These are phyloP conservation scores for Dicyrtoma fusca DNA, from an alignment of 2,888 invertebrate species.

Conservation along the genomic window DNA sequence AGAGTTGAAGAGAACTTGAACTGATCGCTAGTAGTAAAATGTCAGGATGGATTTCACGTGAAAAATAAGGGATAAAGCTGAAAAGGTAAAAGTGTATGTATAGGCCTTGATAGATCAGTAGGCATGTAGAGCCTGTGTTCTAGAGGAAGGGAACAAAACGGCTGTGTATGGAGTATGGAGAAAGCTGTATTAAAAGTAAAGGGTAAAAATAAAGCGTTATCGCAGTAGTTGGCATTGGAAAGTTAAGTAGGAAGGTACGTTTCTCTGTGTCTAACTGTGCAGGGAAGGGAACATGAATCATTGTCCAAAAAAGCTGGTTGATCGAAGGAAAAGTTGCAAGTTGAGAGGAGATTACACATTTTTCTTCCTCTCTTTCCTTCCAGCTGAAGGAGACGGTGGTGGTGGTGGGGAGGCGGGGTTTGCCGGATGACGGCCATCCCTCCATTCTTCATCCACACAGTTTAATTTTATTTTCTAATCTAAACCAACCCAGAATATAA, in stretches of 20 bases:
- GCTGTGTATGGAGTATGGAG: no score
- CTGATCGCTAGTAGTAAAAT: neutral
- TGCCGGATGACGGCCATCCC: no score
- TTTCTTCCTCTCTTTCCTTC: constrained; percentile 9
- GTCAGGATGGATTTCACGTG: neutral
- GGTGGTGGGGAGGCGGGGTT: no score
- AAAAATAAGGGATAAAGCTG: neutral
- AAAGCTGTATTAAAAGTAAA: no score
- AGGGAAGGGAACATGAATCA: constrained; percentile 3
- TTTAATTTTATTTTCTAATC: constrained; percentile 17
- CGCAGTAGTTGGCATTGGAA: neutral
- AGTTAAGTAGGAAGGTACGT: neutral
- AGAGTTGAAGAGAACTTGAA: no score
- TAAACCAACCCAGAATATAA: neutral
- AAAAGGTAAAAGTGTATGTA: neutral
- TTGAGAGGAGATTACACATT: constrained; percentile 17
- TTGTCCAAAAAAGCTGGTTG: constrained; percentile 10
- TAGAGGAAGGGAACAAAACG: no score
- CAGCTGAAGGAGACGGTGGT: neutral
- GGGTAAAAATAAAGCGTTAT: neutral
- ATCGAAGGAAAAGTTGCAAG: constrained; percentile 10
- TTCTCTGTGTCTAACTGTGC: neutral
- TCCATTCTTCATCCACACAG: no score
- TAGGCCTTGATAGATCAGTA: neutral
- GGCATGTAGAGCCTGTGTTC: no score